These are phyloP conservation scores for Ceriagrion tenellum DNA, from an alignment of 2,888 invertebrate genomes.

Conservation along the genomic window DNA sequence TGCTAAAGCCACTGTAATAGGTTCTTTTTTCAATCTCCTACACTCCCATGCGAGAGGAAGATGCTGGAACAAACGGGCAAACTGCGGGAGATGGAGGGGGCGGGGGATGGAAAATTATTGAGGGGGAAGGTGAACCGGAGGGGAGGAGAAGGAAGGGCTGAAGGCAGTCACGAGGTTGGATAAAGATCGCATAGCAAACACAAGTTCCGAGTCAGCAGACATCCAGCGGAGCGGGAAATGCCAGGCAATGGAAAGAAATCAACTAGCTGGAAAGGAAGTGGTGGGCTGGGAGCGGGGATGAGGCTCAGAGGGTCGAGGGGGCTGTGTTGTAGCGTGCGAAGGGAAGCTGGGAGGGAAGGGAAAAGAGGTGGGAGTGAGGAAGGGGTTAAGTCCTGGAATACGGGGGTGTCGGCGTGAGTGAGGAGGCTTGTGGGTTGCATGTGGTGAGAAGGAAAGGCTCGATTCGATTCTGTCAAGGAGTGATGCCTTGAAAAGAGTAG, in stretches of 20 bases:
- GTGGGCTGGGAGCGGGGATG: not conserved
- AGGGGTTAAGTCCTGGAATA: not conserved
- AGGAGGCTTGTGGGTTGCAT: not conserved
- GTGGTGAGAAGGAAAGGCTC: not conserved
- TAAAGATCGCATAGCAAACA: slow-evolving; percentile 65
- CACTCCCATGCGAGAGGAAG: not conserved
- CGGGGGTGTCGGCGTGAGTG: not conserved
- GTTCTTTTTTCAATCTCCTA: not conserved
- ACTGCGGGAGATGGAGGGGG: not conserved
- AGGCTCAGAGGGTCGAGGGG: not conserved
- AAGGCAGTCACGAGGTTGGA: slow-evolving; percentile 33
- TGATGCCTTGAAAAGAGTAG: not conserved
- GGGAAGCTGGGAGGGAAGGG: not conserved
- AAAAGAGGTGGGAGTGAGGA: not conserved
- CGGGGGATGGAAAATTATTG: too few species aligned
- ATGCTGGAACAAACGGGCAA: slow-evolving; percentile 7
- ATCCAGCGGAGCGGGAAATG: slow-evolving; percentile 53
- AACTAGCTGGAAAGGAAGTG: slow-evolving; percentile 48
- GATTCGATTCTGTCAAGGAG: not conserved
- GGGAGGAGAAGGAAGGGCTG: not conserved
- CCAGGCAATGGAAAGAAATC: slow-evolving; percentile 67
- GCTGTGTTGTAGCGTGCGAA: not conserved
- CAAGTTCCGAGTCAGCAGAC: slow-evolving; percentile 64
- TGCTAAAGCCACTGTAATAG: slow-evolving; percentile 60
- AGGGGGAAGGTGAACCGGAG: not conserved